phyloP scores from a whole-genome alignment of 2,888 invertebrate species.

The Thecocarcelia acutangulata region DNA sequence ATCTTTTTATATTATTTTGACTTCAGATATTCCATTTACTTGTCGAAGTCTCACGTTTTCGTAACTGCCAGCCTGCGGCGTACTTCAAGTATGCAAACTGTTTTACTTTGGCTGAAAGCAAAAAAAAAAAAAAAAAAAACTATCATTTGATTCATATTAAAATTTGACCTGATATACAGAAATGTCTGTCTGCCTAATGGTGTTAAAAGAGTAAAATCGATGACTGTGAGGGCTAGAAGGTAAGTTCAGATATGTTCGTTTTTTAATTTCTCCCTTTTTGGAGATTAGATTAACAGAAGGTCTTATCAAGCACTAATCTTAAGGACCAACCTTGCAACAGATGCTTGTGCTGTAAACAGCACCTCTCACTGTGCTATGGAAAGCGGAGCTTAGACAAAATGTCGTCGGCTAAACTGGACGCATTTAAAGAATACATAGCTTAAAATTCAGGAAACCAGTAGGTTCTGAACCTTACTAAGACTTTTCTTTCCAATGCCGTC shows the following conservation, averaged over 20 bases:
- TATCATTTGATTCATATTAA: conserved; percentile 60
- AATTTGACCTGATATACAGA: conserved; percentile 55
- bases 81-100: conserved; percentile 37
- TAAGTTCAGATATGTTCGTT: neutral
- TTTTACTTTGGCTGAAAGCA: neutral
- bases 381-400: too few relatives aligned
- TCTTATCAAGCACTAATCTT: too few relatives aligned
- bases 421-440: too few relatives aligned
- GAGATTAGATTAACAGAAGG: too few relatives aligned
- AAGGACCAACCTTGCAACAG: too few relatives aligned
- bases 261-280: too few relatives aligned
- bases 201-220: conserved; percentile 26
- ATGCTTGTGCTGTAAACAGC: too few relatives aligned
- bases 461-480: too few relatives aligned
- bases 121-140: neutral
- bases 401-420: too few relatives aligned
- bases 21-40: conserved; percentile 55
- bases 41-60: conserved; percentile 59
- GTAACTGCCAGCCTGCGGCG: conserved; percentile 48
- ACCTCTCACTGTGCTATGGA: too few relatives aligned
- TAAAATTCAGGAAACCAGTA: too few relatives aligned
- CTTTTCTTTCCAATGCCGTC: too few relatives aligned
- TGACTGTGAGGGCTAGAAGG: neutral
- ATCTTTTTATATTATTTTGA: neutral
- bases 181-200: conserved; percentile 53